These are phyloP conservation scores for Nasua narica DNA, from an alignment of 2,797 vertebrate genomes.

Conservation along the genomic window DNA sequence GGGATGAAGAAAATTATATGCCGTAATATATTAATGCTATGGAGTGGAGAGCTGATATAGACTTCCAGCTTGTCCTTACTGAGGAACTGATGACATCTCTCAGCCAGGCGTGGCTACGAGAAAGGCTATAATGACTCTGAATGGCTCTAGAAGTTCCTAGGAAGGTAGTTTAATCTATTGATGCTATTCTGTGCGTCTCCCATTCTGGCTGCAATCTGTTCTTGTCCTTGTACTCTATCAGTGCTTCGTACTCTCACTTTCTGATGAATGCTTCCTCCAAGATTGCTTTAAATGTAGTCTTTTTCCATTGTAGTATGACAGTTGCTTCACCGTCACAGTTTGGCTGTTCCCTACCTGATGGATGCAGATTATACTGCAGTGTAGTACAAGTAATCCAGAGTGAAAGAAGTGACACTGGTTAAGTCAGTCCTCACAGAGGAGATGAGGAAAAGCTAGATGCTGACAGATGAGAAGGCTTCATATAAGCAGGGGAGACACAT, in stretches of 20 bases:
- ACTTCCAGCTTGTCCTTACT: conserved; percentile 8
- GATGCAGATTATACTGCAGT: background rate
- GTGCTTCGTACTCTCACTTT: background rate
- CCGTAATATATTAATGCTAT: background rate
- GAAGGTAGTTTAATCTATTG: background rate
- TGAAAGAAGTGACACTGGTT: background rate
- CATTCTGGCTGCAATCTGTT: background rate
- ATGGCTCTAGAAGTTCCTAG: background rate
- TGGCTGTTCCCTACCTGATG: background rate
- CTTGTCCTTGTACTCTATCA: background rate
- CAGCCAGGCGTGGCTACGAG: background rate
- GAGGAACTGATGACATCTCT: background rate
- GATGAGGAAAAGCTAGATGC: background rate
- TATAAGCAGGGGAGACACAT: background rate
- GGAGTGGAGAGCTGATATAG: background rate
- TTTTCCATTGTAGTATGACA: background rate
- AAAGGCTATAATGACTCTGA: background rate
- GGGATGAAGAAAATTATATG: conserved; percentile 24
- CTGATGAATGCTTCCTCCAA: background rate
- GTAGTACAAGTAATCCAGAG: too few species aligned
- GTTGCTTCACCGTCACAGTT: background rate
- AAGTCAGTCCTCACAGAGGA: background rate
- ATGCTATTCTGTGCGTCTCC: background rate
- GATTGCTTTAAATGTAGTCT: background rate
- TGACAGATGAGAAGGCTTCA: background rate